A percentile compares a stretch with the other conserved stretches of the same genome.
Evolutionary conservation across 2,888 invertebrate genomes (phyloP).

Genomic region (Hermaeophaga mercurialis): DNA sequence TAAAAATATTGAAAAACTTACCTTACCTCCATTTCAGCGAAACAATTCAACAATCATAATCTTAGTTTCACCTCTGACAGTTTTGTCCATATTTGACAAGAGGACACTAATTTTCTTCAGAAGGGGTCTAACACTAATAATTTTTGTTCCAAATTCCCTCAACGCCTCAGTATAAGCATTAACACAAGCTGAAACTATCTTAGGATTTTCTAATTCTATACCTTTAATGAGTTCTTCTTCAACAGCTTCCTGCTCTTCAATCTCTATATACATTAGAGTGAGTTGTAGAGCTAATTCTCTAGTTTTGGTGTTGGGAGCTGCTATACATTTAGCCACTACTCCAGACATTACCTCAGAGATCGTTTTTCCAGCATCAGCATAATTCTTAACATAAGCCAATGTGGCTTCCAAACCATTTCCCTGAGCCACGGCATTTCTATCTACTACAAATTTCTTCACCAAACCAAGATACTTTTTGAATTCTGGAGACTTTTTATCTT

Average conservation of each 20-base stretch:
- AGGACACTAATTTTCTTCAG: slow-evolving; percentile 85
- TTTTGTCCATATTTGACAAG: slow-evolving; percentile 89
- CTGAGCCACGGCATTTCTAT: slow-evolving; percentile 93
- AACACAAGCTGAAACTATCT: slow-evolving; percentile 87
- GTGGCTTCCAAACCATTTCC: slow-evolving; percentile 95
- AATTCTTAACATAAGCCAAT: slow-evolving; percentile 89
- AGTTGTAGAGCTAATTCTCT: slow-evolving; percentile 90
- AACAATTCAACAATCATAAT: slow-evolving; percentile 90
- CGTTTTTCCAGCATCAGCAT: slow-evolving; percentile 84
- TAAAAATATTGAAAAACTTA: no score
- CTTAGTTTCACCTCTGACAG: slow-evolving; percentile 90
- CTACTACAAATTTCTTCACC: slow-evolving; percentile 92
- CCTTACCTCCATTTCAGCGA: slow-evolving; percentile 63
- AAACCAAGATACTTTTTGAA: slow-evolving; percentile 90
- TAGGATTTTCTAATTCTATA: slow-evolving; percentile 94
- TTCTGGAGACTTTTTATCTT: slow-evolving; percentile 92
- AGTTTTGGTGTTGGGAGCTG: slow-evolving; percentile 88
- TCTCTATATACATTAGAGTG: slow-evolving; percentile 91
- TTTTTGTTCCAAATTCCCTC: slow-evolving; percentile 91
- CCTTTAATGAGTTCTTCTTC: slow-evolving; percentile 92
- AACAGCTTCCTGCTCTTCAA: slow-evolving; percentile 90
- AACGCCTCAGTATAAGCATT: slow-evolving; percentile 76
- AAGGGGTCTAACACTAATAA: slow-evolving; percentile 84
- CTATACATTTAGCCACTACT: slow-evolving; percentile 90
- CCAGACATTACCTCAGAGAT: slow-evolving; percentile 80